A percentile compares a stretch with the other conserved stretches of the same genome.
These are phyloP conservation scores for Blera fallax DNA, from an alignment of 2,888 invertebrate species.

Conservation along the genomic window DNA sequence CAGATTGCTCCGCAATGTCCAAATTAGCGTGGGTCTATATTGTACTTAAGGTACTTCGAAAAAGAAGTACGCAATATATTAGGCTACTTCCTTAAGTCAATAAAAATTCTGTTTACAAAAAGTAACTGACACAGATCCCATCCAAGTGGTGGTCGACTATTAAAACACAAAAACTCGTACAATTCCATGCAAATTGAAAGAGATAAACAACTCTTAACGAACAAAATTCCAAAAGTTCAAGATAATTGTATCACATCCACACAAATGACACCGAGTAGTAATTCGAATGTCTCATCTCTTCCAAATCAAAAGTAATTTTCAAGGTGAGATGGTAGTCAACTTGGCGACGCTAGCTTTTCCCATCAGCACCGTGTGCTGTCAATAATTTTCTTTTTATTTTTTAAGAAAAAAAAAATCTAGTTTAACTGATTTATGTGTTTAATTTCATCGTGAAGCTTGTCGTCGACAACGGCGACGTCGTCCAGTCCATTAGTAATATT, in stretches of 20 bases:
- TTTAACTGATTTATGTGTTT: slow-evolving; percentile 16
- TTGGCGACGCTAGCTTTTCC: neutral
- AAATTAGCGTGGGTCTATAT: no score
- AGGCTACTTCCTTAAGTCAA: no score
- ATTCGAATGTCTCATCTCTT: neutral
- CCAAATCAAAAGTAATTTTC: slow-evolving; percentile 29
- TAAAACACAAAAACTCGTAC: no score
- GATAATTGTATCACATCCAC: neutral
- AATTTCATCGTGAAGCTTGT: neutral
- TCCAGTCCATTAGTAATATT: slow-evolving; percentile 44
- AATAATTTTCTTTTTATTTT: neutral
- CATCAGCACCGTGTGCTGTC: neutral
- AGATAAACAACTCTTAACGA: neutral
- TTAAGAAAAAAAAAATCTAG: neutral
- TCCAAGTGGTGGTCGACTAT: no score
- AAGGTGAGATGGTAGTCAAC: slow-evolving; percentile 28
- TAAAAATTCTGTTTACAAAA: no score
- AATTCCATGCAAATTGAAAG: neutral
- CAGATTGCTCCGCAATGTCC: no score
- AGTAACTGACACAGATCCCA: no score
- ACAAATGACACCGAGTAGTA: neutral
- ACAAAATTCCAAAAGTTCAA: neutral
- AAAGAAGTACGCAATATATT: no score
- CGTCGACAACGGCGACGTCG: neutral
- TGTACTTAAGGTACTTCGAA: no score